These are phyloP conservation scores for Callimorpha dominula DNA, from an alignment of 2,888 invertebrate genomes.

Conservation along the genomic window DNA sequence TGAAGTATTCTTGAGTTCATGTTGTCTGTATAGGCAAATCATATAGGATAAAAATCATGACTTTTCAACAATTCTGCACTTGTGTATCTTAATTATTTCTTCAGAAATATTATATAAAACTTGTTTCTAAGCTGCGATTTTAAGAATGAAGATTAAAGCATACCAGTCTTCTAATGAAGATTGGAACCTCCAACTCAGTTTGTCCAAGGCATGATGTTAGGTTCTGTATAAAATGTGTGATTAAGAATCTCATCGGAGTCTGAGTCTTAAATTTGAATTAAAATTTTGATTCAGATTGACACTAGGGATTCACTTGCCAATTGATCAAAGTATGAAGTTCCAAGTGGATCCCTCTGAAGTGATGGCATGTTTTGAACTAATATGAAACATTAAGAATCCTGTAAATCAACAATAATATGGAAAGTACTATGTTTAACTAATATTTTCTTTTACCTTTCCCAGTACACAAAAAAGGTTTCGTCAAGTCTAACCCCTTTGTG, in stretches of 20 bases:
- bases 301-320: not conserved
- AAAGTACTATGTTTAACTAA: no score
- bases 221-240: no score
- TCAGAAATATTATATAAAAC: not conserved
- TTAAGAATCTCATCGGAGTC: not conserved
- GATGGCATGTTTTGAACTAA: not conserved
- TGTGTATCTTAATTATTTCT: no score
- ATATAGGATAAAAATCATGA: no score
- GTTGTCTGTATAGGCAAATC: no score
- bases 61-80: no score
- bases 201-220: not conserved
- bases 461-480: no score
- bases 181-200: not conserved
- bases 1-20: no score
- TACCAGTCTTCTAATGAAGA: not conserved
- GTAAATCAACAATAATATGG: not conserved
- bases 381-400: not conserved
- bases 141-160: not conserved
- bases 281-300: not conserved
- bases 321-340: not conserved
- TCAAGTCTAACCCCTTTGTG: no score
- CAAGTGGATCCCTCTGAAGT: not conserved
- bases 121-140: not conserved
- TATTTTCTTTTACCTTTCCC: no score
- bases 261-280: not conserved